Percentiles rank a stretch among this genome's conserved stretches.
These are phyloP conservation scores for Dicyema japonicum DNA, from an alignment of 1,140 invertebrate species.

Conservation along the genomic window DNA sequence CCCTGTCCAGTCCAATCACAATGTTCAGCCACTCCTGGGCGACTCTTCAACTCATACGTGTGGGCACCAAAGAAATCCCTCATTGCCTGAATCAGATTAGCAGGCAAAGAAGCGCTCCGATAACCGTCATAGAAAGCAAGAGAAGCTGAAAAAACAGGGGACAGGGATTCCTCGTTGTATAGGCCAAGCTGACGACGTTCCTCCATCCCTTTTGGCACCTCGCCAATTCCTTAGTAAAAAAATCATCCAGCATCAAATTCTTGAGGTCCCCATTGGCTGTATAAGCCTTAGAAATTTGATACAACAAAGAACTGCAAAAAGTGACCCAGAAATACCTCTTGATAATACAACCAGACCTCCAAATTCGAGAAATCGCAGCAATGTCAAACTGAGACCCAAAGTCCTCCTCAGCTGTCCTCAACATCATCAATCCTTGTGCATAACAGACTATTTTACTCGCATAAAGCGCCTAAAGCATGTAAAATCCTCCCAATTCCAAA, in stretches of 20 bases:
- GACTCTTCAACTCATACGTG: conserved; percentile 55
- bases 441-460: conserved; percentile 94
- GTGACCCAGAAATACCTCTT: conserved; percentile 28
- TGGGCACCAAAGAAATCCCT: conserved; percentile 95
- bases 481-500: conserved; percentile 9
- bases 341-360: conserved; percentile 95
- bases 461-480: conserved; percentile 39
- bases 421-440: conserved; percentile 90
- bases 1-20: conserved; percentile 97
- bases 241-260: conserved; percentile 68
- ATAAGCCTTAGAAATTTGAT: conserved; percentile 82
- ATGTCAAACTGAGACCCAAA: conserved; percentile 82
- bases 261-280: conserved; percentile 52
- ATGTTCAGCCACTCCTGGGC: conserved; percentile 61
- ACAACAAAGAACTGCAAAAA: conserved; percentile 54
- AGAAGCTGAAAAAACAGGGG: conserved; percentile 62
- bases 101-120: conserved; percentile 39
- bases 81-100: conserved; percentile 71
- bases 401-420: conserved; percentile 57
- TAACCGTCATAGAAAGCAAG: conserved; percentile 89
- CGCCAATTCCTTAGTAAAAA: conserved; percentile 52
- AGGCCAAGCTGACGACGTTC: conserved; percentile 24
- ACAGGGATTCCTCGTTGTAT: conserved; percentile 45
- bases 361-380: conserved; percentile 89
- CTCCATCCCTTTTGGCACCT: conserved; percentile 32